These are phyloP conservation scores for Tachyglossus aculeatus DNA, from an alignment of 2,797 vertebrate species.

Conservation along the genomic window DNA sequence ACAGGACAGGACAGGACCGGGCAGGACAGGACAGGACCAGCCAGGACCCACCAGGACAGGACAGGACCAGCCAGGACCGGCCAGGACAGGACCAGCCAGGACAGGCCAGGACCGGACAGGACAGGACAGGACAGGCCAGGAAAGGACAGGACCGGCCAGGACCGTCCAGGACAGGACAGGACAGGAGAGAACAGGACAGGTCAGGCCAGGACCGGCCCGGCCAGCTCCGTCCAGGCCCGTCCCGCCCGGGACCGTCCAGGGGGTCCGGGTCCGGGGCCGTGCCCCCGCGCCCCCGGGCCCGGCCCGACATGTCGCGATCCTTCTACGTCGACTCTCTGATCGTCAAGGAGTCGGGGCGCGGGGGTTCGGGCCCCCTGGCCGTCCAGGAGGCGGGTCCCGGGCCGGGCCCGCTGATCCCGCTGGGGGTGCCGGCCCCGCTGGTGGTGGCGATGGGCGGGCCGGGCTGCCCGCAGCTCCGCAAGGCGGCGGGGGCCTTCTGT, in stretches of 20 bases:
- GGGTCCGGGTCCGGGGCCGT: conserved; percentile 45
- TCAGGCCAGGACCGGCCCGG: not conserved
- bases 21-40: no score
- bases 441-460: conserved; percentile 86
- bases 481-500: conserved; percentile 90
- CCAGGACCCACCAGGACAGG: no score
- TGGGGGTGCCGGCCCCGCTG: conserved; percentile 90
- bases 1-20: no score
- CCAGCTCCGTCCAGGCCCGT: not conserved
- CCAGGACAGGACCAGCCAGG: no score
- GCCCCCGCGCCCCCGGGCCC: conserved; percentile 42
- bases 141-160: conserved; percentile 58
- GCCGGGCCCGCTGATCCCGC: conserved; percentile 88
- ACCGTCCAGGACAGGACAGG: not conserved
- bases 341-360: conserved; percentile 90
- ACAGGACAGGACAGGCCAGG: no score
- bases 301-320: conserved; percentile 88
- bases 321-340: conserved; percentile 99
- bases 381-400: no score
- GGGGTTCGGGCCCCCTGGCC: conserved; percentile 74
- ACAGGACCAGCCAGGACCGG: no score
- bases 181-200: not conserved
- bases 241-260: conserved; percentile 26
- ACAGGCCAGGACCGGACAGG: no score
- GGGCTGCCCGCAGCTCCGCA: conserved; percentile 90